Evolutionary conservation across 2,113 vertebrate genomes (phyloP).

Genomic region (Tylochromis polylepis): DNA sequence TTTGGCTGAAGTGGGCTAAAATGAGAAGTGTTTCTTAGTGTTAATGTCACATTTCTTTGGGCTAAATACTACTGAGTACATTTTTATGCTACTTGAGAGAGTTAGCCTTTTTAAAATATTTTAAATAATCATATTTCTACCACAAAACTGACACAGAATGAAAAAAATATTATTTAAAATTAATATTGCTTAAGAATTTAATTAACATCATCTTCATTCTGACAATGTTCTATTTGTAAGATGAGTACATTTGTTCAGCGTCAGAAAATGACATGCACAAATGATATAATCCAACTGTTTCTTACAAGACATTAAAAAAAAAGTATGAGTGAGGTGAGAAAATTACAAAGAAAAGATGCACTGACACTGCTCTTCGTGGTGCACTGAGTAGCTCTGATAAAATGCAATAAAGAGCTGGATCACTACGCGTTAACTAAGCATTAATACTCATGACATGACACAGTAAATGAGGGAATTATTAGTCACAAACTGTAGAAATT

Average conservation of each 20-base stretch:
- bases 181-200: background rate
- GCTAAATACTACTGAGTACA: background rate
- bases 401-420: slow-evolving; percentile 30
- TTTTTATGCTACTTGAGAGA: background rate
- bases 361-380: slow-evolving; percentile 52
- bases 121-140: background rate
- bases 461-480: slow-evolving; percentile 55
- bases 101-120: background rate
- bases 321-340: slow-evolving; percentile 12
- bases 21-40: background rate
- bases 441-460: slow-evolving; percentile 52
- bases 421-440: slow-evolving; percentile 43
- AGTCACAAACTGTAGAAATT: slow-evolving; percentile 51
- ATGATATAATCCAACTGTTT: slow-evolving; percentile 25
- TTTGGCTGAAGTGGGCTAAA: background rate
- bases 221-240: background rate
- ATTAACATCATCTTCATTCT: background rate
- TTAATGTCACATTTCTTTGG: background rate
- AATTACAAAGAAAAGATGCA: slow-evolving; percentile 53
- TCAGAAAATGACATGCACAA: slow-evolving; percentile 30
- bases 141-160: background rate
- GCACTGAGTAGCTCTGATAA: slow-evolving; percentile 26
- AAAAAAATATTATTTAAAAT: background rate
- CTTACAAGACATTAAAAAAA: background rate
- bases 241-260: background rate